Base-by-base conservation (phyloP, 2,797 vertebrate genomes). In the Liparis tanakae region DNA sequence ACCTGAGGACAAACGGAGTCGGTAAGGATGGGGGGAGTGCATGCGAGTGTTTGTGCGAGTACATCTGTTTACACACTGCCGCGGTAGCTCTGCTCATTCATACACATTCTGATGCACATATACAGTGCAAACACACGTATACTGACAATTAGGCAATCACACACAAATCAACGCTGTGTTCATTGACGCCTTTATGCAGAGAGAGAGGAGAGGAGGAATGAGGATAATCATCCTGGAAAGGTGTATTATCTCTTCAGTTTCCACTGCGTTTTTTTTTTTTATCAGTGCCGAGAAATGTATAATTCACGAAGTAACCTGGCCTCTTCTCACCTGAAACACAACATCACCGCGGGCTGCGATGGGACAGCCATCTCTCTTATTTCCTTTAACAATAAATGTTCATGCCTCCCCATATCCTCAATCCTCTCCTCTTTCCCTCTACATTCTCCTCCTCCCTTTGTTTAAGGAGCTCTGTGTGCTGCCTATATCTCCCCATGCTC, bases 1-100 rank as follows among this genome's bases (percentile, higher is more conserved):
- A 93, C 94, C 94, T 41, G 91, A 94, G 94, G 94, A 95, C 91
- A 95, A 93, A 94, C 90, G 88, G 86, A 91, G 83, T 30, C 78
- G 74, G 87, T 74, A 64, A 85, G 71, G 62, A 72, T 72, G 36
- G 76, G 9, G 67, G 77, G 82, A 83, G 85, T 80, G 79, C 48
- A 68, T 80, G 76, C 76, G 77, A 55, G 80, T 79, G 55, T n/a
- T n/a, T 70, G 67, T 79, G 70, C 58, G 36, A 70, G 79, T 75
- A 65, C 70, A 87, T 89, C 77, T 88, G 86, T 85, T 85, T 83
- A 76, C 74, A 77, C 68, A 1, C 76, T 63, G 61, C 74, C 68
- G 76, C 74, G 74, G 33, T 7, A 60, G 70, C 72, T 50, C 68
- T 55, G 80, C 74, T 67, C 79, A 66, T 30, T 62, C 2, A 41